These are phyloP conservation scores for Microcebus jonahi DNA, from an alignment of 2,113 vertebrate genomes.

Conservation along the genomic window DNA sequence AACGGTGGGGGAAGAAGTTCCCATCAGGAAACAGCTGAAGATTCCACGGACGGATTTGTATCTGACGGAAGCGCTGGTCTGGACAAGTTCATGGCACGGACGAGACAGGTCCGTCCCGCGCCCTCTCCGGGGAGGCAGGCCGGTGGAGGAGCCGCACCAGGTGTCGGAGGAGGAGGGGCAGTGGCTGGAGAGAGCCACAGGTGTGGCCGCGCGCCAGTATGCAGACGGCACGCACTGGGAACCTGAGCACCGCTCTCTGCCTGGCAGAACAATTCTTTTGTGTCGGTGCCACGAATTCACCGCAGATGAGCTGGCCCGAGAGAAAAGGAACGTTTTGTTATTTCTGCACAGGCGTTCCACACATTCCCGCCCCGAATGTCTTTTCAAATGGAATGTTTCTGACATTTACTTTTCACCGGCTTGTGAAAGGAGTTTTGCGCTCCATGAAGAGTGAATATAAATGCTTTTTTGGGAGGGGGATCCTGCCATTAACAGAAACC, in stretches of 20 bases:
- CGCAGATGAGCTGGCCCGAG: background rate
- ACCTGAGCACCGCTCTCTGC: background rate
- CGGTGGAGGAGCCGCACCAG: accelerated
- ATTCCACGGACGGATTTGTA: background rate
- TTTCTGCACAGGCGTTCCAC: background rate
- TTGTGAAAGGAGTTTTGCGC: background rate
- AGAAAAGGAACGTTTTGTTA: background rate
- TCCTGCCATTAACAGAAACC: background rate
- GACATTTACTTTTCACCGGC: background rate
- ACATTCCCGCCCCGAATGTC: background rate
- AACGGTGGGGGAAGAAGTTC: background rate
- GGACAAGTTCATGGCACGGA: no score
- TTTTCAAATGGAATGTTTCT: background rate
- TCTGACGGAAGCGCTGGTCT: background rate
- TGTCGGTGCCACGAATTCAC: background rate
- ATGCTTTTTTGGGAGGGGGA: accelerated
- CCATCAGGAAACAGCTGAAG: background rate
- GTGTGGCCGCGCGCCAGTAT: background rate
- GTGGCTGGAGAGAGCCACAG: background rate
- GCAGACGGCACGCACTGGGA: accelerated
- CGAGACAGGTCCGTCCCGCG: background rate
- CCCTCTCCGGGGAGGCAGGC: background rate
- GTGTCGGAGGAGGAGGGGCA: background rate
- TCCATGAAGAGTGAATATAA: background rate
- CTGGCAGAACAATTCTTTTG: background rate